These are phyloP conservation scores for Limnodromus scolopaceus DNA, from an alignment of 2,797 vertebrate genomes.

Conservation along the genomic window DNA sequence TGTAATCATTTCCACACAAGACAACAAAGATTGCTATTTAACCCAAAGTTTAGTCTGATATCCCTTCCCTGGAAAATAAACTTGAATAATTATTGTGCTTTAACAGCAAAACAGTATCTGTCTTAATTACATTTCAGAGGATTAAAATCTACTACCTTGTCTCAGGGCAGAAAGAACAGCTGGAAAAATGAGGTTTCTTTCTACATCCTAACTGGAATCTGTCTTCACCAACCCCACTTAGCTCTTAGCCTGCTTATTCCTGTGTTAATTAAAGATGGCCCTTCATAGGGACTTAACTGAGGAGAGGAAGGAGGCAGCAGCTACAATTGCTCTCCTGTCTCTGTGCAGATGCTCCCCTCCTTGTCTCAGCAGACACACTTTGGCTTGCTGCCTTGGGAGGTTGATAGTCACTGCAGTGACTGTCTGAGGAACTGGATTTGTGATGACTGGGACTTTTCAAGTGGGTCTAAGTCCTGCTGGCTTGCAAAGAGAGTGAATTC, in stretches of 20 bases:
- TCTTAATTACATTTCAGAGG: not conserved
- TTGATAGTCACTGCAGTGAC: not conserved
- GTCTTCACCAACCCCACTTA: not conserved
- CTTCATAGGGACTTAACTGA: not conserved
- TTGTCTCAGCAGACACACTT: not conserved
- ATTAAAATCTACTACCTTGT: slow-evolving; percentile 9
- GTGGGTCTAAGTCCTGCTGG: not conserved
- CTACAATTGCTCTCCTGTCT: not conserved
- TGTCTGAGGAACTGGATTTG: not conserved
- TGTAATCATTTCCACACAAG: not conserved
- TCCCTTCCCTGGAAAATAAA: not conserved
- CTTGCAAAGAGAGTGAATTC: not conserved
- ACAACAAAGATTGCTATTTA: not conserved
- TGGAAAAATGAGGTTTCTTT: not conserved
- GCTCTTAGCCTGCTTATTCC: not conserved
- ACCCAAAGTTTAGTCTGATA: not conserved
- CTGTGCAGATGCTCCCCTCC: not conserved
- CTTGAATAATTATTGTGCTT: not conserved
- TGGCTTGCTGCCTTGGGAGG: not conserved
- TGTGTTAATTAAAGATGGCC: not conserved
- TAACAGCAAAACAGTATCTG: not conserved
- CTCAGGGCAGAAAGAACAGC: slow-evolving; percentile 1
- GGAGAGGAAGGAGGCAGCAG: not conserved
- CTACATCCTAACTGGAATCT: not conserved
- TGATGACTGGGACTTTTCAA: not conserved